Evolutionary conservation across 1,140 invertebrate genomes (phyloP), one percentile per base, ranked within the genome.

Genomic region (Aphis craccivora): DNA sequence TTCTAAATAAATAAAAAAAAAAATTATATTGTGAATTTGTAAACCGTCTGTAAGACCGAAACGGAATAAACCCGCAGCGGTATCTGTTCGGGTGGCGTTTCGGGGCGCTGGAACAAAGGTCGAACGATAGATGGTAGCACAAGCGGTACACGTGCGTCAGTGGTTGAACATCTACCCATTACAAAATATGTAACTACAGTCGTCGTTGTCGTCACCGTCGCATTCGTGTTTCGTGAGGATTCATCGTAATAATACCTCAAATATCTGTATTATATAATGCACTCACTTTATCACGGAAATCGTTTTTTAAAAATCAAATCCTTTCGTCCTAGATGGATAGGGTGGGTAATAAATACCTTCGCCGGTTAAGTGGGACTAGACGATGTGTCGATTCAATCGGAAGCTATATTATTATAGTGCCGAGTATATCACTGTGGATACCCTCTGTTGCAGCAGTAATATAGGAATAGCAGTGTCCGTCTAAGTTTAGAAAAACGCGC

Each of bases 71-170:
- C 48, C 81, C 48, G 48, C 81, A 93, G 81, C 91, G 91, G 76
- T 93, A 55, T 93, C 91, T 93, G 48, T 84, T 84, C 81, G 91
- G 23, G 81, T 23, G 48, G 48, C 35, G 30, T 37, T 83, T 7
- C 18, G 37, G 11, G 53, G 23, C 43, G 89, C 6, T 9, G 43
- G 43, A 48, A 30, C 81, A 93, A 93, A 86, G 91, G 91, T 83
- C 91, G 81, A 23, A 37, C 91, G 91, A 84, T 53, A 93, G 91
- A 93, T 93, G 91, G 91, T 90, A 90, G 89, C 89, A 90, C 89
- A 40, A 23, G 91, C 91, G 55, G 37, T 45, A 30, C 53, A 67
- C 89, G 89, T 90, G 88, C 51, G 81, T 8, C 90, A 5, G 30
- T 76, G 60, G 60, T 76, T 76, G n/a, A 76, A 76, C 60, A n/a